Base-by-base conservation (phyloP, 2,113 vertebrate species). In the Ophthalmolycus amberensis region DNA sequence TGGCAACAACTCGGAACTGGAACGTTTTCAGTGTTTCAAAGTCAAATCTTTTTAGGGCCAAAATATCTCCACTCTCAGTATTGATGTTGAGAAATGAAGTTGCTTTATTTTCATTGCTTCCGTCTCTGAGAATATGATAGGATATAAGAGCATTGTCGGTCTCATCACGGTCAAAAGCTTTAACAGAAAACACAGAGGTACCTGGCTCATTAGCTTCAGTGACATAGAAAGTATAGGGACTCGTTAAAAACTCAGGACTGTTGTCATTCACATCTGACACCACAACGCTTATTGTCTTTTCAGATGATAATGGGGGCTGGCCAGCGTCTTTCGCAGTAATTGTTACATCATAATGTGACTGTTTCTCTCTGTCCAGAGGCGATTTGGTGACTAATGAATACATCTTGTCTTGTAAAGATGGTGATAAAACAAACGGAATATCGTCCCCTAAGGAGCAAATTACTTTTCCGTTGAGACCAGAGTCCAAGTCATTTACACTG, bases 241-340 rank as follows among this genome's bases (percentile, higher is more conserved):
- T 89, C 9, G 68, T 11, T 64, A 18, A 75, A 89, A 94, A 94
- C 68, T 84, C 27, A 37, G 94, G 94, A 44, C 63, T 0, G 67
- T 90, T 94, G 74, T 91, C 94, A 83, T 91, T 94, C 25, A 95
- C 85, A 65, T 93, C 92, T 0, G 84, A 81, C 1, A 94, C 82
- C 0, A 62, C 54, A 12, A 94, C 54, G 0, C 40, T 70, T 12
- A 94, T 87, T 29, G 77, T 85, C 3, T 85, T 89, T 48, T 83
- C 65, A 25, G 88, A 88, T 10, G 90, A 89, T 27, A 90, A 42
- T 9, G 32, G 5, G 0, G 92, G 91, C 3, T 80, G 40, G 0
- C 93, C 93, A 18, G 77, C 65, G 0, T 94, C 93, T 70, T 80
- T 90, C 37, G 91, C 89, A 1, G 29, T 65, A 56, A 93, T 86